Conservation (phyloP, 1,140 invertebrate genomes). For the Scaptomyza montana region DNA sequence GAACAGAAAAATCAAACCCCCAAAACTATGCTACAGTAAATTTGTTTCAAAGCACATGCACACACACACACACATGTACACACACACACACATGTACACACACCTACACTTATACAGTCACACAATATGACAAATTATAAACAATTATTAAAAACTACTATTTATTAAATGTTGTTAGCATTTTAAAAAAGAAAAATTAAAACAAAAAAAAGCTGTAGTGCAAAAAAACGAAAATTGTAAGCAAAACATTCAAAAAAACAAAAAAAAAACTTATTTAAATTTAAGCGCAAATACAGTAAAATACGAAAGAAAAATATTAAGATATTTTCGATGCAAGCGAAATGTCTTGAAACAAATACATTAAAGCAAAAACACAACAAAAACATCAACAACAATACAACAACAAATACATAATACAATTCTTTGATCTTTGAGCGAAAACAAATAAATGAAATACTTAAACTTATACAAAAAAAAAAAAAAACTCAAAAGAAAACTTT, state of each 20-base stretch:
- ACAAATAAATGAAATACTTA: conserved; percentile 82
- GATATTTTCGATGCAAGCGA: conserved; percentile 46
- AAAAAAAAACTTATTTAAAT: conserved; percentile 71
- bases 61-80: conserved; percentile 18
- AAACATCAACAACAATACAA: conserved; percentile 54
- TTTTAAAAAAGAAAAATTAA: conserved; percentile 55
- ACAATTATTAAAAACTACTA: conserved; percentile 72
- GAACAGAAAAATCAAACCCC: conserved; percentile 34
- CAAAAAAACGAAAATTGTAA: conserved; percentile 72
- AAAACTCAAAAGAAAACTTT: conserved; percentile 77
- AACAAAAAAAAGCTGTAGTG: conserved; percentile 74
- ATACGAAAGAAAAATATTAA: conserved; percentile 19
- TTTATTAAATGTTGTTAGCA: conserved; percentile 82
- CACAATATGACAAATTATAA: conserved; percentile 72
- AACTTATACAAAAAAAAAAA: conserved; percentile 80
- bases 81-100: conserved; percentile 17
- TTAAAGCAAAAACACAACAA: conserved; percentile 38
- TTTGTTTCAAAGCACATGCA: conserved; percentile 45
- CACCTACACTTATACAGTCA: conserved; percentile 41
- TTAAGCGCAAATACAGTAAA: conserved; percentile 60
- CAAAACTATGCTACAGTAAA: conserved; percentile 61
- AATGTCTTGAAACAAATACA: conserved; percentile 33
- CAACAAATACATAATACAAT: conserved; percentile 72
- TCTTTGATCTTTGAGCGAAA: conserved; percentile 78
- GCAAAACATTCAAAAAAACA: conserved; percentile 52